phyloP scores from a whole-genome alignment of 2,888 invertebrate genomes.

The Philaethria dido region DNA sequence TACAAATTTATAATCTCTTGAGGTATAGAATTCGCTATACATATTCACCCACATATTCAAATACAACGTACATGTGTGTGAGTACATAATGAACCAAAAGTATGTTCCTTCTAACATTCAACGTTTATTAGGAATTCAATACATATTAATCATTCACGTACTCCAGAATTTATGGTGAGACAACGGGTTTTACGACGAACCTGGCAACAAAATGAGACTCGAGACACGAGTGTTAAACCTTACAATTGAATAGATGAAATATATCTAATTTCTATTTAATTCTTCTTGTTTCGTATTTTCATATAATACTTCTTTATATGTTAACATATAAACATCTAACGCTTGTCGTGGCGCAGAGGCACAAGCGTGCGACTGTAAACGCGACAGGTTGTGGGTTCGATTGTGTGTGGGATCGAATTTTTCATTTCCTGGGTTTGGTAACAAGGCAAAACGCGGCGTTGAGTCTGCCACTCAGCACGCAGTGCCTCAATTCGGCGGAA shows the following conservation, averaged over 20 bases:
- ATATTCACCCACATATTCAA: neutral
- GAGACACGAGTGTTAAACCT: slow-evolving; percentile 21
- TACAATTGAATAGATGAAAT: slow-evolving; percentile 22
- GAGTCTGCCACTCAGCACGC: no score
- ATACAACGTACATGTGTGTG: neutral
- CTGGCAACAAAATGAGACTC: slow-evolving; percentile 9
- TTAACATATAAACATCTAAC: no score
- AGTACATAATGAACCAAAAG: slow-evolving; percentile 12
- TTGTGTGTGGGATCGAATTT: no score
- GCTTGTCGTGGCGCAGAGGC: no score
- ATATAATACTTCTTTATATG: no score
- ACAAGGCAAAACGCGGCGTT: no score
- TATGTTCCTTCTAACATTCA: slow-evolving; percentile 17
- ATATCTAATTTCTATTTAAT: neutral
- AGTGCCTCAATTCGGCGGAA: no score
- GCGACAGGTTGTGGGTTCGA: no score
- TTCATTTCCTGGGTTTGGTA: no score
- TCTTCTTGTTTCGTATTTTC: neutral
- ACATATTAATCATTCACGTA: slow-evolving; percentile 32
- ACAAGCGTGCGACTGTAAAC: no score
- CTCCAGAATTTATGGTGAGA: slow-evolving; percentile 24
- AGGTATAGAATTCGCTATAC: neutral
- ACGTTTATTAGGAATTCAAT: slow-evolving; percentile 33
- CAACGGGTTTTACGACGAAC: slow-evolving; percentile 20
- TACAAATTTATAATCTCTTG: neutral